phyloP scores from a whole-genome alignment of 2,888 invertebrate genomes.

The Choristoneura rosaceana region DNA sequence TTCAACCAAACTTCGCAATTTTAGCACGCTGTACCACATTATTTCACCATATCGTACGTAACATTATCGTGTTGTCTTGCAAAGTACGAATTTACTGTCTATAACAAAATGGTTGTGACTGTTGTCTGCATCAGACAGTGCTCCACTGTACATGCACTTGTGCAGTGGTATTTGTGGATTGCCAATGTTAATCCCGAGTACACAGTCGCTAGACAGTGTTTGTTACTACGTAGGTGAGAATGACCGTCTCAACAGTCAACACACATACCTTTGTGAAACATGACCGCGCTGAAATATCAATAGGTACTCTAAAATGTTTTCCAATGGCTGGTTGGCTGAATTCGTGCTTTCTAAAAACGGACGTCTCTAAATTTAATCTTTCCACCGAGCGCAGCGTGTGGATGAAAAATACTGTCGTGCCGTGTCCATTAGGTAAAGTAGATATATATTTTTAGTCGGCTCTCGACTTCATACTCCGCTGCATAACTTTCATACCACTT shows the following conservation, averaged over 20 bases:
- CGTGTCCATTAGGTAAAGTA: slow-evolving; percentile 74
- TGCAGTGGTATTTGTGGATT: slow-evolving; percentile 18
- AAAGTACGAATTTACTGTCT: neutral
- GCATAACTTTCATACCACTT: slow-evolving; percentile 57
- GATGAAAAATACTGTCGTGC: slow-evolving; percentile 74
- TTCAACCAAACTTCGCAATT: slow-evolving; percentile 48
- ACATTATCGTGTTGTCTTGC: neutral
- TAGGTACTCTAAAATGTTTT: slow-evolving; percentile 45
- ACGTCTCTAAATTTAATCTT: slow-evolving; percentile 76
- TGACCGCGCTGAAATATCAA: slow-evolving; percentile 46
- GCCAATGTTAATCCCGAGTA: slow-evolving; percentile 25
- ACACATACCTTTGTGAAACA: slow-evolving; percentile 16
- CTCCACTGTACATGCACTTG: slow-evolving; percentile 13
- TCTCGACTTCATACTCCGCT: slow-evolving; percentile 54
- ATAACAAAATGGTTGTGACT: slow-evolving; percentile 1
- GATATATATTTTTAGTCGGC: slow-evolving; percentile 71
- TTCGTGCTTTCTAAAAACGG: slow-evolving; percentile 71
- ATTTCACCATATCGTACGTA: neutral
- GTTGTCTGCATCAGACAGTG: slow-evolving; percentile 6
- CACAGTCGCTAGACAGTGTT: slow-evolving; percentile 9
- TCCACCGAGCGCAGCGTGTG: slow-evolving; percentile 64
- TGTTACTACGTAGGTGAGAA: slow-evolving; percentile 17
- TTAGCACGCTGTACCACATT: slow-evolving; percentile 49
- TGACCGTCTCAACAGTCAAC: slow-evolving; percentile 15
- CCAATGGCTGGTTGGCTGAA: slow-evolving; percentile 51